Conservation (phyloP, 2,113 vertebrate genomes). For the Apus apus region DNA sequence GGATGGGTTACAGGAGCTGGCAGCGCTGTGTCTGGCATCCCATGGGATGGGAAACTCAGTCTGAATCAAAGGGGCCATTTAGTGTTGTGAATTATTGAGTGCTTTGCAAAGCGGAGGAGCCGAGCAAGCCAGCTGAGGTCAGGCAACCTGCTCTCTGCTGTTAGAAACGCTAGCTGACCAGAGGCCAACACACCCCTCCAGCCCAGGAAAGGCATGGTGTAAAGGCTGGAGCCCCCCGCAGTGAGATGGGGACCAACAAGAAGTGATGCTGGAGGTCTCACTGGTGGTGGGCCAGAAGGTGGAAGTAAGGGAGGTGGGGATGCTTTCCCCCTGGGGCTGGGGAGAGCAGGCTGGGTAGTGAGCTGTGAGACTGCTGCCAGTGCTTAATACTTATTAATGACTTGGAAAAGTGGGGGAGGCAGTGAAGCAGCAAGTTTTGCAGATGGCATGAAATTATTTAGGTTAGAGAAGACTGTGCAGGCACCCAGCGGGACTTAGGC, state of each 20-base stretch:
- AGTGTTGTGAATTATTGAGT: constrained; percentile 65
- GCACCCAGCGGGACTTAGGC: neutral
- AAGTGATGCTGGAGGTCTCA: fast-evolving
- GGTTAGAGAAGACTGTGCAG: neutral
- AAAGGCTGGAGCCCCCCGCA: neutral
- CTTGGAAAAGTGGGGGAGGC: constrained; percentile 46
- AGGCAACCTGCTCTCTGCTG: neutral
- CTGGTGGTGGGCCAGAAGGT: fast-evolving
- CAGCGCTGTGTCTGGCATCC: neutral
- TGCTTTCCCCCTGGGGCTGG: neutral
- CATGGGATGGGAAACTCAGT: neutral
- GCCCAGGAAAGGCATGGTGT: neutral
- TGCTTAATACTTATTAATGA: constrained; percentile 54
- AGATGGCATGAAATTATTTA: constrained; percentile 17
- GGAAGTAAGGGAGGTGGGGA: neutral
- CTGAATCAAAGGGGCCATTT: constrained; percentile 64
- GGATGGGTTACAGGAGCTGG: neutral
- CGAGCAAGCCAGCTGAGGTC: neutral
- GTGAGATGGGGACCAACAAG: fast-evolving
- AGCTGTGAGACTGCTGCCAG: neutral
- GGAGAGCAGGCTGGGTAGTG: neutral
- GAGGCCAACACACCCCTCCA: neutral
- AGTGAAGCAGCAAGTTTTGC: constrained; percentile 36
- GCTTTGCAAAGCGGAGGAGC: neutral
- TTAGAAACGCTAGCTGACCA: neutral